Base-by-base conservation (phyloP, 2,797 vertebrate species). In the Valencia hispanica region DNA sequence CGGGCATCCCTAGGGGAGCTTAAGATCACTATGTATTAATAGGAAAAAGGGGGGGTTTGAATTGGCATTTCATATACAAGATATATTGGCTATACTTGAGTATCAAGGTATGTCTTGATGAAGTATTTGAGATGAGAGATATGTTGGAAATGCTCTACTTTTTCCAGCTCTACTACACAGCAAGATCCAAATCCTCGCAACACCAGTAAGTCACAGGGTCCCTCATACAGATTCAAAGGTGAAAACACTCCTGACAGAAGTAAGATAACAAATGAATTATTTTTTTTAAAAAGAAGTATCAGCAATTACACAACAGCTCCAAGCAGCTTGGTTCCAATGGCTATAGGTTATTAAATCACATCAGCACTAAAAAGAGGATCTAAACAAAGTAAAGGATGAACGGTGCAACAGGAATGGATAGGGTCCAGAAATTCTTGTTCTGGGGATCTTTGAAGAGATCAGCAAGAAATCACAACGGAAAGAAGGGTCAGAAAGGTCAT, bases 71-170 rank as follows among this genome's bases (percentile, higher is more conserved):
- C 88, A 93, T 93, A 90, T 93, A 93, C 92, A 93, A 81, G 91
- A 90, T 93, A 93, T 82, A 87, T 90, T 91, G 80, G 91, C 89
- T 94, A 94, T 93, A 93, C 78, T 94, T 92, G 90, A 93, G 92
- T 94, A 93, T 94, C 90, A 91, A 89, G 87, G 86, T 90, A 93
- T 59, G 87, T 86, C 92, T 77, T 87, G 88, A 93, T 90, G 86
- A 89, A 87, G 72, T 87, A 82, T 84, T 80, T 80, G 92, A 88
- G 86, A 89, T 78, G 85, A 82, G 51, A 75, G 83, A 87, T 84
- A 73, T 78, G 80, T 85, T 86, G 83, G 61, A 75, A 82, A 85
- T 84, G 73, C 79, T 88, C 90, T 87, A 91, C 79, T 75, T 86
- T 86, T 85, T 91, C n/a, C 86, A 86, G 43, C 81, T 87, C 84